A percentile compares a stretch with the other conserved stretches of the same genome.
Evolutionary conservation across 37 sponge, comb jelly and placozoan genomes (phyloP).

Genomic region (Halisarca cf. caerulea): DNA sequence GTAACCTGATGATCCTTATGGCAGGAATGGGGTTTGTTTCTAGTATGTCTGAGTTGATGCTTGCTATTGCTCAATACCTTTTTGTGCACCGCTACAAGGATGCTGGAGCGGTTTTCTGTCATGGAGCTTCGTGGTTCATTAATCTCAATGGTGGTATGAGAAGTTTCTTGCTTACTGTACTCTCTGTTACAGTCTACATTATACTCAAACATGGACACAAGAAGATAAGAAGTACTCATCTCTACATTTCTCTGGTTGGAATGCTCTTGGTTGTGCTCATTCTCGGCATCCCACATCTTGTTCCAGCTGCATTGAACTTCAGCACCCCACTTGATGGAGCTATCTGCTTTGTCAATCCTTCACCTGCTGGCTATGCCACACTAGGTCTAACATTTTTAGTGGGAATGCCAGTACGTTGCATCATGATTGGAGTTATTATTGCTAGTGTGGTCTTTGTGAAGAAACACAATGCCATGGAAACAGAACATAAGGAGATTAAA

Average conservation of each 20-base stretch:
- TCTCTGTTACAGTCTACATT: background rate
- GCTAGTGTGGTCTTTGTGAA: background rate
- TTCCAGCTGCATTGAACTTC: background rate
- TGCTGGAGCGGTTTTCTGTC: background rate
- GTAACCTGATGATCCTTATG: too few relatives aligned
- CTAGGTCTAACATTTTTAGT: background rate
- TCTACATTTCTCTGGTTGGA: background rate
- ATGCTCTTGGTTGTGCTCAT: too few relatives aligned
- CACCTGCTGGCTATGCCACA: background rate
- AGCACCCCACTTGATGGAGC: background rate
- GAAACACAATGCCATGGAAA: background rate
- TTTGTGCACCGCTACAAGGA: too few relatives aligned
- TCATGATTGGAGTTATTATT: background rate
- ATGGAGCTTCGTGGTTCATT: background rate
- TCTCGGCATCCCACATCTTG: background rate
- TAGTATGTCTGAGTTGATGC: too few relatives aligned
- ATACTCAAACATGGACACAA: background rate
- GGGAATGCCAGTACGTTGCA: background rate
- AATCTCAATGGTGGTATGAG: background rate
- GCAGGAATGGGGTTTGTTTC: too few relatives aligned
- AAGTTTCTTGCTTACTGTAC: background rate
- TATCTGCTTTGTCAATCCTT: background rate
- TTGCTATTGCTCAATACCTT: too few relatives aligned
- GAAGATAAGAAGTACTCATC: background rate
- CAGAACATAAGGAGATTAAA: too few relatives aligned